Percentiles rank a stretch among this genome's conserved stretches.
Evolutionary conservation across 2,113 vertebrate species (phyloP).

Genomic region (Phasianus colchicus): DNA sequence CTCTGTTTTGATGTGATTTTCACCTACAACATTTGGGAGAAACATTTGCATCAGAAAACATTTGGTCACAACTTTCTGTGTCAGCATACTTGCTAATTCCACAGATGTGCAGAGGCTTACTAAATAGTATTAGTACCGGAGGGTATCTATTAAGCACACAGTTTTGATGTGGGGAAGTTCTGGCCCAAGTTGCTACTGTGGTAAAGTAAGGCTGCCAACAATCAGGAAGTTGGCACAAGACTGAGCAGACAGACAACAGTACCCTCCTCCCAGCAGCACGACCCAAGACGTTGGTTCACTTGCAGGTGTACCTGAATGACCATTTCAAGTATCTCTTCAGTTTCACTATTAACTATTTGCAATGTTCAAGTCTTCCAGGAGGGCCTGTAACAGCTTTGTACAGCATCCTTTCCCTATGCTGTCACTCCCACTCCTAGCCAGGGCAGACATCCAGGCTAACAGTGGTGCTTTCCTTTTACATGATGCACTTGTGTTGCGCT

Average conservation of each 20-base stretch:
- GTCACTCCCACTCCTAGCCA: background rate
- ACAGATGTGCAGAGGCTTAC: background rate
- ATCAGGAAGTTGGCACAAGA: background rate
- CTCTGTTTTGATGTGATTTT: background rate
- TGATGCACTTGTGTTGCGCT: background rate
- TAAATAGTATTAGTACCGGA: background rate
- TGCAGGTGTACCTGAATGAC: background rate
- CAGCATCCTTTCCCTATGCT: background rate
- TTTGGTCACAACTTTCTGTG: background rate
- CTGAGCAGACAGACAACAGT: background rate
- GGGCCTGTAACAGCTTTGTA: background rate
- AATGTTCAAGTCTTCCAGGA: background rate
- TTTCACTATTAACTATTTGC: background rate
- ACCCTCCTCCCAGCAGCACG: background rate
- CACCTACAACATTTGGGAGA: background rate
- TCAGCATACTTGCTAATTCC: background rate
- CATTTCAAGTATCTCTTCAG: background rate
- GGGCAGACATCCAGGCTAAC: accelerated
- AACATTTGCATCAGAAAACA: background rate
- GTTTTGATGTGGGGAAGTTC: background rate
- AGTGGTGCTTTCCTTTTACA: background rate
- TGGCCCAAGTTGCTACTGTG: background rate
- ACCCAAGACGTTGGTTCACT: background rate
- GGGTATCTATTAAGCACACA: background rate
- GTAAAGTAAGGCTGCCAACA: background rate